Evolutionary conservation across 2,888 invertebrate species (phyloP).

Genomic region (Pyrrhia umbra): DNA sequence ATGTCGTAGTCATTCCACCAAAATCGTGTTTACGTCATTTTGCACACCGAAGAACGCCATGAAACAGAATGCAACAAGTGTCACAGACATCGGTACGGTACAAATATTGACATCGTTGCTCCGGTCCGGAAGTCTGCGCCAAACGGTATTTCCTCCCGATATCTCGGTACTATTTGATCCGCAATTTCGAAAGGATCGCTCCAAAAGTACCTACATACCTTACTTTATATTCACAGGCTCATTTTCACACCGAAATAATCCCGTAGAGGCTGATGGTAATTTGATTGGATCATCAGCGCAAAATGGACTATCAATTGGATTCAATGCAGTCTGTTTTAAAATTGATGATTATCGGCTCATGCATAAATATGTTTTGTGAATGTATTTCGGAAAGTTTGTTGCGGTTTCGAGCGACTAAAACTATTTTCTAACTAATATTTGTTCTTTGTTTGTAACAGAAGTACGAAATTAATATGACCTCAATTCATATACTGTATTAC

Average conservation of each 20-base stretch:
- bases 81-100: slow-evolving; percentile 41
- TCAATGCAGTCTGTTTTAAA: slow-evolving; percentile 15
- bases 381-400: slow-evolving; percentile 25
- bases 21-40: slow-evolving; percentile 22
- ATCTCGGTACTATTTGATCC: slow-evolving; percentile 49
- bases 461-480: slow-evolving; percentile 13
- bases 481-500: slow-evolving; percentile 34
- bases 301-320: slow-evolving; percentile 25
- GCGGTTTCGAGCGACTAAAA: slow-evolving; percentile 37
- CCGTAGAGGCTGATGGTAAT: slow-evolving; percentile 32
- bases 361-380: slow-evolving; percentile 27
- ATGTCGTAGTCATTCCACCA: not conserved
- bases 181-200: slow-evolving; percentile 49
- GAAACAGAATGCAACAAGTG: slow-evolving; percentile 63
- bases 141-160: slow-evolving; percentile 61
- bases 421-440: slow-evolving; percentile 14
- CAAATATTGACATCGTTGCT: slow-evolving; percentile 64
- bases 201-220: slow-evolving; percentile 16
- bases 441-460: not conserved
- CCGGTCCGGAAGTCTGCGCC: slow-evolving; percentile 65
- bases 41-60: slow-evolving; percentile 10
- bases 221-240: slow-evolving; percentile 39
- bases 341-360: slow-evolving; percentile 34
- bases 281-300: slow-evolving; percentile 39
- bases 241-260: slow-evolving; percentile 36